Percentiles rank a stretch among this genome's conserved stretches.
phyloP scores from a whole-genome alignment of 2,113 vertebrate genomes.

The Miniopterus natalensis region DNA sequence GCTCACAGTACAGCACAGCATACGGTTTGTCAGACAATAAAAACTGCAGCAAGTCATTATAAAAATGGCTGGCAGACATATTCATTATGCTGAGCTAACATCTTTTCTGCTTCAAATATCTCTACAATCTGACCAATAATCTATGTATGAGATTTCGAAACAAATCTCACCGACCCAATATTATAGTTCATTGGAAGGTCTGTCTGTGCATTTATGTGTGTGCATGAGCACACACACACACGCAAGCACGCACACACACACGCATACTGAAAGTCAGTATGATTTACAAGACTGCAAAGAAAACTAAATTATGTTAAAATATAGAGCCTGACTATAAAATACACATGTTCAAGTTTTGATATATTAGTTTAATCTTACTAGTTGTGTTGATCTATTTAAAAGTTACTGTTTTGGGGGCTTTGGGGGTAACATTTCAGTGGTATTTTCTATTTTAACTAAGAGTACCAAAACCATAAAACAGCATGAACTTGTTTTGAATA shows the following conservation, averaged over 20 bases:
- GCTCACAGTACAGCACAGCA: slow-evolving; percentile 86
- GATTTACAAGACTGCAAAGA: background rate
- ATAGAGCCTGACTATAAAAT: slow-evolving; percentile 13
- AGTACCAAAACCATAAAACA: background rate
- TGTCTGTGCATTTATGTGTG: background rate
- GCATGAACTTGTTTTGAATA: background rate
- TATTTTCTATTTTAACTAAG: background rate
- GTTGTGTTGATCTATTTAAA: background rate
- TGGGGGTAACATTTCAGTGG: background rate
- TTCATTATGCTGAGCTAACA: slow-evolving; percentile 88
- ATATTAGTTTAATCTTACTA: background rate
- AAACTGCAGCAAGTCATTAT: slow-evolving; percentile 88
- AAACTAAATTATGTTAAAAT: slow-evolving; percentile 18
- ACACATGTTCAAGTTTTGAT: background rate
- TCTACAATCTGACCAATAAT: slow-evolving; percentile 83
- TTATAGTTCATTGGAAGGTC: slow-evolving; percentile 6
- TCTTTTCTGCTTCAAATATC: slow-evolving; percentile 85
- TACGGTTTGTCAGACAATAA: slow-evolving; percentile 90
- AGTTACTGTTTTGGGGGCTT: background rate
- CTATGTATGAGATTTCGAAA: slow-evolving; percentile 75
- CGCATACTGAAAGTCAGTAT: background rate
- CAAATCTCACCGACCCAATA: slow-evolving; percentile 70
- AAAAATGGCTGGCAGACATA: slow-evolving; percentile 88
- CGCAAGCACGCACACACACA: background rate
- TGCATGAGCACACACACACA: background rate